Percentiles rank a stretch among this genome's conserved stretches.
Conservation (phyloP, 2,888 invertebrate genomes). For the Troides aeacus region DNA sequence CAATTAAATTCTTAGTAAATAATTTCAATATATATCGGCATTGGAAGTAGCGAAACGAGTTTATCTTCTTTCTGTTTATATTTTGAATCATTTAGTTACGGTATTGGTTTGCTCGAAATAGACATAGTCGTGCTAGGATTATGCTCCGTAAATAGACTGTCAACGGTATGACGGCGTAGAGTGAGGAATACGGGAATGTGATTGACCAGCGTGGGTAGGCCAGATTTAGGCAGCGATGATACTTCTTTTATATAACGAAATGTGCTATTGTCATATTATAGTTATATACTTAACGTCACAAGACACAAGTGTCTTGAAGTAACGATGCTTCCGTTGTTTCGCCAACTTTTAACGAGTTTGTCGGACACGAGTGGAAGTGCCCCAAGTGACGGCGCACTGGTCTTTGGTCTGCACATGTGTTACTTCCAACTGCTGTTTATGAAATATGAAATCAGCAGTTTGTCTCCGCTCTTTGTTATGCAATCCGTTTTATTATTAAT, state of each 20-base stretch:
- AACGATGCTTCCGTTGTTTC: conserved; percentile 70
- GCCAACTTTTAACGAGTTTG: conserved; percentile 79
- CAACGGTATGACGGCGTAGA: background rate
- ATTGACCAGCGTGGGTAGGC: background rate
- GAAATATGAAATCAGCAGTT: conserved; percentile 37
- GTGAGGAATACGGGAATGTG: background rate
- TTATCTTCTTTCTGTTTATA: background rate
- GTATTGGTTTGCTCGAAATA: background rate
- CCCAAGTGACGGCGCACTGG: conserved; percentile 48
- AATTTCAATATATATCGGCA: background rate
- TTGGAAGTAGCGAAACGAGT: background rate
- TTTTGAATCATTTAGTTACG: background rate
- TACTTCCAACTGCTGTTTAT: conserved; percentile 40
- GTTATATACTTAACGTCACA: conserved; percentile 73
- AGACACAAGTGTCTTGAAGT: conserved; percentile 73
- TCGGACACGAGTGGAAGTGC: conserved; percentile 64
- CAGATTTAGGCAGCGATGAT: conserved; percentile 42
- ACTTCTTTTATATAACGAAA: conserved; percentile 48
- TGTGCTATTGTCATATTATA: conserved; percentile 65
- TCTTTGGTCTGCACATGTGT: conserved; percentile 46
- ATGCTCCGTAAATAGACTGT: background rate
- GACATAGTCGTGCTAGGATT: background rate
- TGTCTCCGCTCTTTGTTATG: background rate
- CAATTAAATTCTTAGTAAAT: background rate
- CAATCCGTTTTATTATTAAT: background rate